Percentiles rank a stretch among this genome's conserved stretches.
Conservation (phyloP, 2,113 vertebrate genomes). For the Odontesthes bonariensis region DNA sequence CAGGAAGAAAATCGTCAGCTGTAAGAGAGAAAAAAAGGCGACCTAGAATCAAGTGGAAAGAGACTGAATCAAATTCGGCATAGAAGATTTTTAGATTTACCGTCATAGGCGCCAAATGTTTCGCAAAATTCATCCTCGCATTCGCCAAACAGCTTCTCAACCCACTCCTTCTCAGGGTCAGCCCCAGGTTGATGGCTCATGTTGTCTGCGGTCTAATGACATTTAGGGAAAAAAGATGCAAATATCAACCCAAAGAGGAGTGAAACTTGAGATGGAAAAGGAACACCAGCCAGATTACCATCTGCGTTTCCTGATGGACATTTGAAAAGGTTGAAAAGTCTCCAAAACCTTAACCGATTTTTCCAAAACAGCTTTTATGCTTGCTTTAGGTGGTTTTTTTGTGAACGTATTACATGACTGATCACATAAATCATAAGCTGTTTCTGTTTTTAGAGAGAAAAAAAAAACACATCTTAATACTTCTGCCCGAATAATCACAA, state of each 20-base stretch:
- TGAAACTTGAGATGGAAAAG: not conserved
- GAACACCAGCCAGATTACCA: not conserved
- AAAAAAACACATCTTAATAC: too few species aligned
- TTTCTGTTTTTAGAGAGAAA: too few species aligned
- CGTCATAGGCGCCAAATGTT: conserved; percentile 84
- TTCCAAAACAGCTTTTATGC: too few species aligned
- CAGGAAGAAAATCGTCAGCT: conserved; percentile 79
- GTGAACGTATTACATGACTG: too few species aligned
- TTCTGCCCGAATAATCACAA: too few species aligned
- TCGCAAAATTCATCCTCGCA: conserved; percentile 88
- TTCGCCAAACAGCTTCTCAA: conserved; percentile 86
- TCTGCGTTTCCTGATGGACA: too few species aligned
- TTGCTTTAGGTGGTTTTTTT: too few species aligned
- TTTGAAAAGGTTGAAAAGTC: too few species aligned
- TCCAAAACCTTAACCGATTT: too few species aligned
- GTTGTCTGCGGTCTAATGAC: conserved; percentile 30
- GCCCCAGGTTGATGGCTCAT: not conserved
- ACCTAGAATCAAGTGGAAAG: not conserved
- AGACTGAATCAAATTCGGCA: not conserved
- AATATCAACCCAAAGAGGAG: not conserved
- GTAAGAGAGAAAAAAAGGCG: conserved; percentile 20
- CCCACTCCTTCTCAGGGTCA: conserved; percentile 81
- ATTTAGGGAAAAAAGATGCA: not conserved
- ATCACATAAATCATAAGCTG: too few species aligned
- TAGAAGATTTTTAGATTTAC: conserved; percentile 62